Evolutionary conservation across 2,797 vertebrate genomes (phyloP).

Genomic region (Pseudomugil gertrudae): DNA sequence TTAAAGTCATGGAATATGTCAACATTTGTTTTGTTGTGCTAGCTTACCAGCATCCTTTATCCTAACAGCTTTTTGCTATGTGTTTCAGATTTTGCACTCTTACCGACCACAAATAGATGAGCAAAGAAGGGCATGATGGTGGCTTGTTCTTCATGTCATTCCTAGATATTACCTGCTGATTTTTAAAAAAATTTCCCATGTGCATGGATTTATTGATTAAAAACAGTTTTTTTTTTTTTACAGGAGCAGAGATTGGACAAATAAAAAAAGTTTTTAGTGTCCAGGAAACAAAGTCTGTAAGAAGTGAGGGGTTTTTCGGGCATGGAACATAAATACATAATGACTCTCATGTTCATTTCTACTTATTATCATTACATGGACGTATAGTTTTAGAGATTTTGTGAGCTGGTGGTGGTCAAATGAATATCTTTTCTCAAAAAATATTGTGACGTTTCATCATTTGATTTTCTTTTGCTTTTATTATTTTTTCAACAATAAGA

Average conservation of each 20-base stretch:
- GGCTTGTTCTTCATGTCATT: not conserved
- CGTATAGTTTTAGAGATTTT: not conserved
- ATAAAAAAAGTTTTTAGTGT: no score
- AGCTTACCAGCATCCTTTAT: slow-evolving; percentile 16
- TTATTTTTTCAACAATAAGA: no score
- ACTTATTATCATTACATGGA: no score
- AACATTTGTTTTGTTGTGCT: slow-evolving; percentile 19
- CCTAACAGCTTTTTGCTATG: slow-evolving; percentile 9
- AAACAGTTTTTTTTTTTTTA: not conserved
- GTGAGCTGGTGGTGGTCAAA: not conserved
- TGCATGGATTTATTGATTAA: not conserved
- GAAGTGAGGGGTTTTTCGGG: no score
- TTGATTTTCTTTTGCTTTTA: no score
- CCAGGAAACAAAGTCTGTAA: no score
- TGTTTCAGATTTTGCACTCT: not conserved
- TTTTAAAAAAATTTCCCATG: no score
- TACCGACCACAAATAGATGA: slow-evolving; percentile 6
- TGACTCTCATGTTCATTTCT: not conserved
- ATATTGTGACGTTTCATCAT: no score
- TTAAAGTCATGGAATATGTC: slow-evolving; percentile 19
- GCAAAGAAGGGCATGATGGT: slow-evolving; percentile 10
- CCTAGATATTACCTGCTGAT: not conserved
- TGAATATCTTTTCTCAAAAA: no score
- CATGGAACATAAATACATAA: not conserved
- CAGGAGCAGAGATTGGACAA: no score